phyloP scores from a whole-genome alignment of 2,113 vertebrate species.

The Nycticryphes semicollaris region DNA sequence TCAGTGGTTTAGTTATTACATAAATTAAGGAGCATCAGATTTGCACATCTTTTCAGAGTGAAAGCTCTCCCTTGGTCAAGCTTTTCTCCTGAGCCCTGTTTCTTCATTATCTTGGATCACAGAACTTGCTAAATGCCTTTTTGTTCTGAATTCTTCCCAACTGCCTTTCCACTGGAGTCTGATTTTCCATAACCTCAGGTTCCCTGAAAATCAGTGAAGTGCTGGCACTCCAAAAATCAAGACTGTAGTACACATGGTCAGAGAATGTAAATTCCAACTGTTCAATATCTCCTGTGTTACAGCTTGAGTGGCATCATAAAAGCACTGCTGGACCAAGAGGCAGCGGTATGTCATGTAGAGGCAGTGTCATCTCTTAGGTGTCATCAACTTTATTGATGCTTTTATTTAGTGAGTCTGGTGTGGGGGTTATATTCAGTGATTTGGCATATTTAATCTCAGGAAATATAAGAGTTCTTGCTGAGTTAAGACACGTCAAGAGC shows the following conservation, averaged over 20 bases:
- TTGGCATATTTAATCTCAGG: background rate
- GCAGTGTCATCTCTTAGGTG: too few species aligned
- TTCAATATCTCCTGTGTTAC: background rate
- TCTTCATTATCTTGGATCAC: background rate
- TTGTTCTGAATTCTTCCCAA: background rate
- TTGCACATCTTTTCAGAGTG: background rate
- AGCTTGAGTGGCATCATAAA: background rate
- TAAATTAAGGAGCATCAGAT: background rate
- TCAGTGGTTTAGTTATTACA: background rate
- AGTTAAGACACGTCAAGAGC: background rate
- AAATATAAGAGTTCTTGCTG: background rate
- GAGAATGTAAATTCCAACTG: background rate
- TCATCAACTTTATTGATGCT: background rate
- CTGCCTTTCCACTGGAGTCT: background rate
- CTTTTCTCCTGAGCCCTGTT: background rate
- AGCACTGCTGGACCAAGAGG: background rate
- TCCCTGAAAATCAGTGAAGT: background rate
- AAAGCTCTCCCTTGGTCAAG: background rate
- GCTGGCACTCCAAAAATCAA: background rate
- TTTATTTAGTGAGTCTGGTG: background rate
- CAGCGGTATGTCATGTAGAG: background rate
- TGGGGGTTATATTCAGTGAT: background rate
- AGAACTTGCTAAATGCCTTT: background rate
- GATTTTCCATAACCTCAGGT: background rate
- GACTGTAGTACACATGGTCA: too few species aligned